Base-by-base conservation (phyloP, 2,888 invertebrate genomes). In the Plusia festucae region DNA sequence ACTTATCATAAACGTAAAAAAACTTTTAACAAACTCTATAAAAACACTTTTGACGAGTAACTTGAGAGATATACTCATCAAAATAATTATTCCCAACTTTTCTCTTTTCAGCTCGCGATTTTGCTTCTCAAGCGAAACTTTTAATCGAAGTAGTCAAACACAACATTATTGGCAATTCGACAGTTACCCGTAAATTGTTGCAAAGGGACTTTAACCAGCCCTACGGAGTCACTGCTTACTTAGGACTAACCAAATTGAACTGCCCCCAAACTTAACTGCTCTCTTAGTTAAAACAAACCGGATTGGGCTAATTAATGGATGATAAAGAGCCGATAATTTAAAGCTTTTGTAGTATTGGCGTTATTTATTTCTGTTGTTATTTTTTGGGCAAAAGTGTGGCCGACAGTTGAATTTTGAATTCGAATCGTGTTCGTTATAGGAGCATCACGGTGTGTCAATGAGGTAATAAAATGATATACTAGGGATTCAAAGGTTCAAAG, bases 151-250 rank as follows among this genome's bases (percentile, higher is more conserved):
- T 77, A 78, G 64, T 73, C 78, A 79, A 83, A 82, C 78, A 82
- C 73, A 79, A 84, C 77, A 81, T 73, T 78, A 82, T 82, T 76
- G 85, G 71, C 73, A 80, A 79, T 76, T 82, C 74, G 78, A 69
- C 80, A 76, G 78, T 79, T 71, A 72, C 66, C 65, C 73, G 60
- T 71, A 71, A 79, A 81, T 78, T 81, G 71, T 78, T 61, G 60
- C 55, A 22, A 67, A 69, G 69, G 78, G 71, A 55, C 67, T 71
- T 64, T 62, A 73, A 61, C 55, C 62, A 52, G 68, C 56, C 59
- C 62, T 60, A 30, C 58, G 61, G 51, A 60, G 46, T 15, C 60
- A 60, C 54, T 84, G 85, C 83, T 81, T 82, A 75, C 78, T 82
- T 85, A 85, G 85, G 85, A 82, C 76, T 22, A 49, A 49, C 63